These are phyloP conservation scores for Drosophila multiciliata DNA, from an alignment of 2,888 invertebrate species.

Conservation along the genomic window DNA sequence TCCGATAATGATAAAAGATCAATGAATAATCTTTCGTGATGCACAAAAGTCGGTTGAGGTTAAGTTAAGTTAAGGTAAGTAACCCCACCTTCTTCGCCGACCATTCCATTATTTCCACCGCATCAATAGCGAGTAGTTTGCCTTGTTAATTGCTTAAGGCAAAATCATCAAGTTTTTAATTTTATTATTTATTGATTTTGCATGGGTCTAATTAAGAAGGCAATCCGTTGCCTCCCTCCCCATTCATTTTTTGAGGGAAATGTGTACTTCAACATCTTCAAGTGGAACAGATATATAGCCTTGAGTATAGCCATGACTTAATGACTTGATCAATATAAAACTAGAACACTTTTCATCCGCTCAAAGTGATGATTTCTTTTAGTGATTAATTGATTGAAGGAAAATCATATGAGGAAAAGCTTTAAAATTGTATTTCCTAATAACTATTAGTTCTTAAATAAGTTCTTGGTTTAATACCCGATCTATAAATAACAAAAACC, in stretches of 20 bases:
- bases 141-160: constrained; percentile 23
- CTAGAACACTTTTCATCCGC: constrained; percentile 32
- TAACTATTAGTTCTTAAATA: constrained; percentile 4
- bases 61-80: constrained; percentile 18
- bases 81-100: neutral
- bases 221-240: neutral
- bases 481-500: constrained; percentile 15
- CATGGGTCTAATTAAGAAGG: constrained; percentile 20
- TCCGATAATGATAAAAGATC: constrained; percentile 53
- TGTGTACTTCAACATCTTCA: neutral
- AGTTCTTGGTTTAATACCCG: constrained; percentile 14
- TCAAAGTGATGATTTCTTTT: constrained; percentile 1
- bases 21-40: constrained; percentile 35
- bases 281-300: constrained; percentile 17
- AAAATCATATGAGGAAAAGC: neutral
- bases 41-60: constrained; percentile 63
- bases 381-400: neutral
- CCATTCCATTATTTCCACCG: constrained; percentile 4
- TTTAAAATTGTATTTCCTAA: neutral
- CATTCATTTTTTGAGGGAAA: neutral
- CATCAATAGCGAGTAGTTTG: constrained; percentile 10
- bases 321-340: constrained; percentile 28
- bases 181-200: constrained; percentile 48
- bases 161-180: constrained; percentile 34
- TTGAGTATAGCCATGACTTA: constrained; percentile 11